Percentiles rank a stretch among this genome's conserved stretches.
Evolutionary conservation across 2,113 vertebrate species (phyloP).

Genomic region (Pangasianodon gigas): DNA sequence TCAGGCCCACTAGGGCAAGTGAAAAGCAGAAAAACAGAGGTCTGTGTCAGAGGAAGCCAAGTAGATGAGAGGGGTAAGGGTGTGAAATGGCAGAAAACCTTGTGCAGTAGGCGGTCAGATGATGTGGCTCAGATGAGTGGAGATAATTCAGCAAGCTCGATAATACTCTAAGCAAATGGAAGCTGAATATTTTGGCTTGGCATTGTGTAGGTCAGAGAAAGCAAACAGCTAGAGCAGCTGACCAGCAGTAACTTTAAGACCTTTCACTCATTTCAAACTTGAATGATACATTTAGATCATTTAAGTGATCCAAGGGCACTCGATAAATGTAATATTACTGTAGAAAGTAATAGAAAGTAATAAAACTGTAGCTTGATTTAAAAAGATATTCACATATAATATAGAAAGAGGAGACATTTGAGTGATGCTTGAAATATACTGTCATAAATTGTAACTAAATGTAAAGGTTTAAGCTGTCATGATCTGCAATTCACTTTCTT

Average conservation of each 20-base stretch:
- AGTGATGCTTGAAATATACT: background rate
- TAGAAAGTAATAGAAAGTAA: background rate
- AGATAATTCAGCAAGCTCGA: conserved; percentile 35
- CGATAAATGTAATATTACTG: background rate
- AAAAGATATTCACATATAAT: background rate
- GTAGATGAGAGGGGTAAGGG: background rate
- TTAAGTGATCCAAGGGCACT: background rate
- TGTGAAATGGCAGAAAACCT: conserved; percentile 6
- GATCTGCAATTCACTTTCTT: conserved; percentile 15
- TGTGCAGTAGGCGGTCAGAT: conserved; percentile 27
- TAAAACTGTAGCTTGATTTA: too few species aligned
- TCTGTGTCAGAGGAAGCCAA: conserved; percentile 21
- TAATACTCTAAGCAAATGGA: conserved; percentile 23
- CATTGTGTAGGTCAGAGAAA: background rate
- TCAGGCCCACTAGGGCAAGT: conserved; percentile 30
- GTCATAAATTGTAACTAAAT: background rate
- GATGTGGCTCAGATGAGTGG: conserved; percentile 29
- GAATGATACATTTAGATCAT: background rate
- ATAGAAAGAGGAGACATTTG: background rate
- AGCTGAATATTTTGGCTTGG: background rate
- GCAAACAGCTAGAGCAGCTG: background rate
- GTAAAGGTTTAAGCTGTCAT: background rate
- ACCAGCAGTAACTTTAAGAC: background rate
- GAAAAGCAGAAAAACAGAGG: conserved; percentile 36
- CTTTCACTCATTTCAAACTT: background rate